phyloP scores from a whole-genome alignment of 2,888 invertebrate species.

The Mystacides longicornis region DNA sequence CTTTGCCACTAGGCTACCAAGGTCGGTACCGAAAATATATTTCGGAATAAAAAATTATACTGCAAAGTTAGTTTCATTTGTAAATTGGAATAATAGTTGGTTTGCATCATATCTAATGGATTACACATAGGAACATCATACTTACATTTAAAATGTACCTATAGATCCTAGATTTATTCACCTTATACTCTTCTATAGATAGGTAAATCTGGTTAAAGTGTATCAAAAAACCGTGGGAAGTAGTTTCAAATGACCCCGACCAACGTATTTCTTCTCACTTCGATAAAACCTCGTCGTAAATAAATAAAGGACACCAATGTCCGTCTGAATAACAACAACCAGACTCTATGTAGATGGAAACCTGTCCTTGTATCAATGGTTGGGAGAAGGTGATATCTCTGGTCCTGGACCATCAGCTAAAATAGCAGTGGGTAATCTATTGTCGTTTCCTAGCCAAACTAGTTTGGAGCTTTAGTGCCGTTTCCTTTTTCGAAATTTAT shows the following conservation, averaged over 20 bases:
- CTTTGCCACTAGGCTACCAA: no score
- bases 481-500: slow-evolving; percentile 11
- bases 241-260: slow-evolving; percentile 1
- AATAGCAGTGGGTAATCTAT: no score
- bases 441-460: slow-evolving; percentile 12
- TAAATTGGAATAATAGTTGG: no score
- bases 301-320: slow-evolving; percentile 14
- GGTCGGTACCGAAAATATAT: no score
- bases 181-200: background rate
- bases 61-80: no score
- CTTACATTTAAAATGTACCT: no score
- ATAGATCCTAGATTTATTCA: no score
- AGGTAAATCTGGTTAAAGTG: background rate
- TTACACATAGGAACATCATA: no score
- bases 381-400: slow-evolving; percentile 5
- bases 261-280: slow-evolving; percentile 9
- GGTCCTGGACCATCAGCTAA: slow-evolving; percentile 15
- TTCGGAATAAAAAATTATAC: no score
- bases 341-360: slow-evolving; percentile 13
- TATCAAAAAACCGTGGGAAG: slow-evolving; percentile 14
- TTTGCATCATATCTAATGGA: no score
- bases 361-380: slow-evolving; percentile 13
- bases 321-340: slow-evolving; percentile 11
- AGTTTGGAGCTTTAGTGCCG: slow-evolving; percentile 15
- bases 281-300: slow-evolving; percentile 4